Percentiles rank a stretch among this genome's conserved stretches.
phyloP scores from a whole-genome alignment of 2,888 invertebrate genomes.

The Mythimna pallens region DNA sequence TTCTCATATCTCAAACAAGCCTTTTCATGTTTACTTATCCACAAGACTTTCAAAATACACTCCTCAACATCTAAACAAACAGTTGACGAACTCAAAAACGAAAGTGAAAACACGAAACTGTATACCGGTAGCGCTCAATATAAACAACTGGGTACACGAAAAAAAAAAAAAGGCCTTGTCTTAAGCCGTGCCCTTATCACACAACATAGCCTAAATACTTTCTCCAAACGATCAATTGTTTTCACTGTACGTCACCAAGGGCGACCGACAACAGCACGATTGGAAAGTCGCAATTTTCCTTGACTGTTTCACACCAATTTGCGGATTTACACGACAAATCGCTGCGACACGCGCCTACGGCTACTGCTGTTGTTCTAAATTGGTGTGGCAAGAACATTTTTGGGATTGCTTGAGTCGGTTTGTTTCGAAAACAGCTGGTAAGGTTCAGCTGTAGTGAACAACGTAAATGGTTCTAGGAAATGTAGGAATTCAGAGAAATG shows the following conservation, averaged over 20 bases:
- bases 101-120: conserved; percentile 53
- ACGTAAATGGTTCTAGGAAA: background rate
- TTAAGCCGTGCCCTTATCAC: conserved; percentile 44
- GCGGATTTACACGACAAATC: conserved; percentile 78
- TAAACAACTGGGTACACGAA: conserved; percentile 36
- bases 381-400: conserved; percentile 21
- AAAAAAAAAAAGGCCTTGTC: conserved; percentile 34
- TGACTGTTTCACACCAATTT: conserved; percentile 80
- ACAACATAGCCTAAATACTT: conserved; percentile 68
- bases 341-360: conserved; percentile 65
- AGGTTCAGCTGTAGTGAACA: background rate
- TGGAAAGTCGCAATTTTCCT: conserved; percentile 72
- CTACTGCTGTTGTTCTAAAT: conserved; percentile 36
- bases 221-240: conserved; percentile 79
- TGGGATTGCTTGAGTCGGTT: background rate
- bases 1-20: conserved; percentile 39
- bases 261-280: conserved; percentile 58
- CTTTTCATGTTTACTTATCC: conserved; percentile 5
- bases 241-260: conserved; percentile 73
- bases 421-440: background rate
- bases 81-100: conserved; percentile 33
- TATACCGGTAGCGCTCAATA: conserved; percentile 56
- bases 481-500: background rate
- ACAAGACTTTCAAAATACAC: conserved; percentile 48
- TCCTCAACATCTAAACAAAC: conserved; percentile 48